Conservation (phyloP, 2,113 vertebrate species). For the Phycodurus eques region DNA sequence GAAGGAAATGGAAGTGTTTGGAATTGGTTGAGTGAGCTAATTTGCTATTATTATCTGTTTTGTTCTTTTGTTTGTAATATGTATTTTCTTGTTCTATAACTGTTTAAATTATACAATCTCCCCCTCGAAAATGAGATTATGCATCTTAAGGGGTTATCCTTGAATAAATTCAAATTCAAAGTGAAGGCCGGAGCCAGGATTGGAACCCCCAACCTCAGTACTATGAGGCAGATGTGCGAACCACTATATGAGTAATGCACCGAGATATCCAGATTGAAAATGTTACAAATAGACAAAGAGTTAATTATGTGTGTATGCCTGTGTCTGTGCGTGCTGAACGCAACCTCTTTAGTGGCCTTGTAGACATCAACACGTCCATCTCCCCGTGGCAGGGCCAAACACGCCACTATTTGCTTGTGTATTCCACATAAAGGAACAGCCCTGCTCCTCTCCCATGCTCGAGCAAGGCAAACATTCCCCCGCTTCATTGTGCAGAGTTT, state of each 20-base stretch:
- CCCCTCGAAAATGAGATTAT: too few relatives aligned
- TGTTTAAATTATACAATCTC: too few relatives aligned
- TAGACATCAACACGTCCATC: conserved; percentile 57
- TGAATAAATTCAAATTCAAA: too few relatives aligned
- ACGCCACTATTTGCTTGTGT: conserved; percentile 66
- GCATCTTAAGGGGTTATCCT: too few relatives aligned
- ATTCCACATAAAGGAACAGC: conserved; percentile 65
- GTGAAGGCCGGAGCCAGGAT: too few relatives aligned
- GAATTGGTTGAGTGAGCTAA: too few relatives aligned
- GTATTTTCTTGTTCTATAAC: too few relatives aligned
- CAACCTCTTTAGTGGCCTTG: conserved; percentile 37
- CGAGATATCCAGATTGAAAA: background rate
- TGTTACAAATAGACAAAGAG: background rate
- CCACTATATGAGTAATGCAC: background rate
- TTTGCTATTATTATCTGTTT: too few relatives aligned
- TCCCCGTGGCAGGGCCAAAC: conserved; percentile 43
- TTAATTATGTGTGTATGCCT: conserved; percentile 8
- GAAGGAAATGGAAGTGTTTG: too few relatives aligned
- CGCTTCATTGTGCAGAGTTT: conserved; percentile 59
- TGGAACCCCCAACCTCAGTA: too few relatives aligned
- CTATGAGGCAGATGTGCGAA: too few relatives aligned
- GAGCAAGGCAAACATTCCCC: conserved; percentile 70
- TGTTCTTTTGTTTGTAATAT: too few relatives aligned
- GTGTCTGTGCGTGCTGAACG: conserved; percentile 26
- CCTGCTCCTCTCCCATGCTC: conserved; percentile 51